Evolutionary conservation across 2,888 invertebrate genomes (phyloP).

Genomic region (Archips crataeganus): DNA sequence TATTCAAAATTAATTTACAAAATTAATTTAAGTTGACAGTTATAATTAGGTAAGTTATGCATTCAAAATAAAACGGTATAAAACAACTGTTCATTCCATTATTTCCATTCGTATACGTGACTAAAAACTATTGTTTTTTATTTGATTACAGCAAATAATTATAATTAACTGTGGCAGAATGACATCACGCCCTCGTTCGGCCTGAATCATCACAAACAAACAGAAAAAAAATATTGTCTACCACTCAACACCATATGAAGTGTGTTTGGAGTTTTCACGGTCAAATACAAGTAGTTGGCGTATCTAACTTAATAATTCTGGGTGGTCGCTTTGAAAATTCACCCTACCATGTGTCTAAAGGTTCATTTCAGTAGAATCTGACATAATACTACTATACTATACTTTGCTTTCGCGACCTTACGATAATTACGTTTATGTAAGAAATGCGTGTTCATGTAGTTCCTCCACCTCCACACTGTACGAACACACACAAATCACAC

Average conservation of each 20-base stretch:
- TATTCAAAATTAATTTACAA: too few species aligned
- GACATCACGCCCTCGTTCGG: conserved; percentile 36
- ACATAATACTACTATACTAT: too few species aligned
- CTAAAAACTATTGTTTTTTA: conserved; percentile 29
- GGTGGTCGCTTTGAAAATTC: too few species aligned
- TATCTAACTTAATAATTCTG: too few species aligned
- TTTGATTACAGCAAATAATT: conserved; percentile 34
- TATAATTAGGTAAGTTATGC: neutral
- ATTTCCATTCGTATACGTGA: neutral
- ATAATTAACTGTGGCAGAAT: conserved; percentile 42
- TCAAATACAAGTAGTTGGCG: neutral
- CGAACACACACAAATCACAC: too few species aligned
- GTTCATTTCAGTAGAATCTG: too few species aligned
- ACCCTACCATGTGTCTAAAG: too few species aligned
- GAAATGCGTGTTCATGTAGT: too few species aligned
- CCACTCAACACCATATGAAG: neutral
- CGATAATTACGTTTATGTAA: too few species aligned
- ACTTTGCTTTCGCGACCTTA: too few species aligned
- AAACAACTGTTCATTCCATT: neutral
- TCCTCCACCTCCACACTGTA: too few species aligned
- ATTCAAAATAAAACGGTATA: neutral
- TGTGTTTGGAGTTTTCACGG: neutral
- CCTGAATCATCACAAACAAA: conserved; percentile 37
- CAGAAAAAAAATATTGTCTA: conserved; percentile 35
- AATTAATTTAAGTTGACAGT: neutral